phyloP scores from a whole-genome alignment of 2,888 invertebrate genomes.

The Aphidius colemani region DNA sequence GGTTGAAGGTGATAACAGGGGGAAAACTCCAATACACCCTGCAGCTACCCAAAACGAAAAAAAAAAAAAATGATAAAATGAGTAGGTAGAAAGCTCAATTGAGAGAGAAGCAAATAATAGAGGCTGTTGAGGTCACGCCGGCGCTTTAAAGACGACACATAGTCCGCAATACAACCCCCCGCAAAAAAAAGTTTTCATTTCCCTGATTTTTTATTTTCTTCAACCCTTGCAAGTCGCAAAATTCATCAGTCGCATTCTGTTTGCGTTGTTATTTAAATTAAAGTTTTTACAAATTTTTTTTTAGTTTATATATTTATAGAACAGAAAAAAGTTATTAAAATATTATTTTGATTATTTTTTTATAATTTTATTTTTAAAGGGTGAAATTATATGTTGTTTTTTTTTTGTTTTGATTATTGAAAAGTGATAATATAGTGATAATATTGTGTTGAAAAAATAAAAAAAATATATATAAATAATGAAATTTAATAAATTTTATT shows the following conservation, averaged over 20 bases:
- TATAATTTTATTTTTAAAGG: no score
- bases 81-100: slow-evolving; percentile 61
- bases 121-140: slow-evolving; percentile 49
- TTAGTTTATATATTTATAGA: no score
- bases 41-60: neutral
- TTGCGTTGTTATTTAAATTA: slow-evolving; percentile 1
- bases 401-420: neutral
- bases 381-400: neutral
- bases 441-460: no score
- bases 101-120: slow-evolving; percentile 64
- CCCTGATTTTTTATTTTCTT: slow-evolving; percentile 2
- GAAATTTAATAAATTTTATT: slow-evolving; percentile 28
- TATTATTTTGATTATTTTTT: neutral
- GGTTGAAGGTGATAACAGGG: no score
- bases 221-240: slow-evolving; percentile 29
- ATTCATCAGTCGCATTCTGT: slow-evolving; percentile 21
- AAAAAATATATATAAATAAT: slow-evolving; percentile 16
- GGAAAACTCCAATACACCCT: no score
- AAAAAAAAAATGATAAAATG: neutral
- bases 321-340: no score
- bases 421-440: no score
- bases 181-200: neutral
- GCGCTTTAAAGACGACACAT: slow-evolving; percentile 34
- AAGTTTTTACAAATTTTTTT: no score
- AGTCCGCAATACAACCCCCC: slow-evolving; percentile 17